Evolutionary conservation across 2,113 vertebrate species (phyloP).

Genomic region (Rhinolophus ferrumequinum): DNA sequence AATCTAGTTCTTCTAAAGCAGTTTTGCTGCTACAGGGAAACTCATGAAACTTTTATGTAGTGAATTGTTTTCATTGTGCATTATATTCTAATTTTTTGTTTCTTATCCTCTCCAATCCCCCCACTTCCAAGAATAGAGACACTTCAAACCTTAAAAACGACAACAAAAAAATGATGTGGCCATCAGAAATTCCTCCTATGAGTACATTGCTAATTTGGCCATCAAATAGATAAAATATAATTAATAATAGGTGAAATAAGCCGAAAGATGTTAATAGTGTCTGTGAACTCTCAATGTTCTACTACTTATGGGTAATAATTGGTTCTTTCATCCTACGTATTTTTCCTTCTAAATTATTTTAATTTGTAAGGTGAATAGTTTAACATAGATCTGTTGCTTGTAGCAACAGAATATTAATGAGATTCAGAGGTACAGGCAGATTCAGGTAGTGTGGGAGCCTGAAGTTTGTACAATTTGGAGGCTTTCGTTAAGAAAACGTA

Average conservation of each 20-base stretch:
- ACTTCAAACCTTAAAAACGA: not conserved
- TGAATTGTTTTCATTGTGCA: not conserved
- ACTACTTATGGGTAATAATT: not conserved
- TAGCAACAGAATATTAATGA: not conserved
- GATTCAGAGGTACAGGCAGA: not conserved
- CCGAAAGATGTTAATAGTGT: not conserved
- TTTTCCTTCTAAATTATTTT: constrained; percentile 1
- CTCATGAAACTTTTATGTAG: not conserved
- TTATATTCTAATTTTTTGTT: not conserved
- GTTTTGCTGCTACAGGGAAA: not conserved
- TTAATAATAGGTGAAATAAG: not conserved
- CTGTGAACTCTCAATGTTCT: not conserved
- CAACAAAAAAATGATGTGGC: not conserved
- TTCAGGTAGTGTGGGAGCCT: not conserved
- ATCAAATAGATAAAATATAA: not conserved
- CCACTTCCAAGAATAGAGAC: not conserved
- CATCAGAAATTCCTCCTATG: not conserved
- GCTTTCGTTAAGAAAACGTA: not conserved
- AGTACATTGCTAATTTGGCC: not conserved
- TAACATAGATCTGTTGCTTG: not conserved
- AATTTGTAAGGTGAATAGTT: not conserved
- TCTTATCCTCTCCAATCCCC: not conserved
- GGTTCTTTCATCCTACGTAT: not conserved
- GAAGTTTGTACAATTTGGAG: not conserved
- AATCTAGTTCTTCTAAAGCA: not conserved